Evolutionary conservation across 2,113 vertebrate species (phyloP), one percentile per base, ranked within the genome.

Genomic region (Rhinogobius similis): DNA sequence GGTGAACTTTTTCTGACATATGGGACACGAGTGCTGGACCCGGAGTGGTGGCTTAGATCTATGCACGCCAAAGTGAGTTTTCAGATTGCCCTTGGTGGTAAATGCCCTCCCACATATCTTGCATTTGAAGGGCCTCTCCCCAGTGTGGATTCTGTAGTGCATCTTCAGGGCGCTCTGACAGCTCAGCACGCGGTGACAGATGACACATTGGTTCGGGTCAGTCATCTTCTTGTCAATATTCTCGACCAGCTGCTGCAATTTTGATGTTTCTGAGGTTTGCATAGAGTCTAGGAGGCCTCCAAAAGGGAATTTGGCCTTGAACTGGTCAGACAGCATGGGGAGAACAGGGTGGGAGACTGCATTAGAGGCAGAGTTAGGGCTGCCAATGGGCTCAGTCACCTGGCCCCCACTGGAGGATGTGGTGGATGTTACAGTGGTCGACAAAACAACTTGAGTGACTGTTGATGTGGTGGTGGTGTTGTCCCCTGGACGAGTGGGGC

Each of bases 161-260:
- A 99, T 99, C 92, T 99, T 99, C 67, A 99, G 95, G 50, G 98
- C 98, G 6, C 98, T 99, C 94, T 99, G 97, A 89, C 98, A 99
- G 90, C 98, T 99, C 79, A 99, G 95, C 79, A 99, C 96, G 0
- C 98, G 95, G 86, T 97, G 97, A 90, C 98, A 99, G 90, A 99
- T 98, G 81, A 96, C 95, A 0, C 98, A 99, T 79, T 99, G 97
- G 92, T 99, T 99, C 21, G 98, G 98, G 86, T 99, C 98, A 0
- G 96, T 95, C 96, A 98, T 98, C 90, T 98, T 99, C 91, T 98
- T 98, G 90, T 99, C 98, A 68, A 99, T 99, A 87, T 99, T 99
- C 89, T 99, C 98, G 62, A 99, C 98, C 69, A 99, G 89, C 87
- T 99, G 97, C 90, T 99, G 98, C 55, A 99, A 90, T 84, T 99